Evolutionary conservation across 2,888 invertebrate species (phyloP), one percentile per base, ranked within the genome.

Genomic region (Molanna angustata): DNA sequence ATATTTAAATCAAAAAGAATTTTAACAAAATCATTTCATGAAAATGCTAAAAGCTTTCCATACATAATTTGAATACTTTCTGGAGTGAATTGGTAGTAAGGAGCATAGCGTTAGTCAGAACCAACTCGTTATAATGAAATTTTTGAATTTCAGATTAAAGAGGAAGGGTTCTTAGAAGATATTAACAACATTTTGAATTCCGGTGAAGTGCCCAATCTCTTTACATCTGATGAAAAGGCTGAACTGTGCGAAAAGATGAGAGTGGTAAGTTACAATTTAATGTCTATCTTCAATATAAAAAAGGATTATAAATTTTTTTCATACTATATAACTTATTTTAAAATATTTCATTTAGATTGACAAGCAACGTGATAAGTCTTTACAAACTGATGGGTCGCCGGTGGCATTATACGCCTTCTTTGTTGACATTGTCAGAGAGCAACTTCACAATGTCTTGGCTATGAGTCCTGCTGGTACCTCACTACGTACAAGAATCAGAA

Each of bases 171-270:
- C 66, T 73, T 96, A 44, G 95, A 96, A 70, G 96, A 96, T 64
- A 84, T 95, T 1, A 94, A 90, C 66, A 95, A 94, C 67, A 80
- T 96, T 70, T 71, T 96, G 39, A 95, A 94, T 68, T 88, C 92
- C 0, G 95, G 95, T 2, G 95, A 95, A 76, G 91, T 95, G 0
- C 95, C 95, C 0, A 95, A 94, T 70, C 79, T 96, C 46, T 95
- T 90, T 65, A 78, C 79, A 9, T 73, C 82, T 3, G 95, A 95
- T 62, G 95, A 96, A 66, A 91, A 89, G 67, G 82, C 86, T 2
- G 95, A 96, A 65, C 78, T 96, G 21, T 91, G 90, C 68, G 95
- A 96, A 64, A 95, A 92, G 72, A 95, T 96, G 94, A 77, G 91
- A 64, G 73, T 75, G 57, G 77, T 77, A 58, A 66, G 71, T 69